Evolutionary conservation across 2,113 vertebrate genomes (phyloP).

Genomic region (Protobothrops flavoviridis): DNA sequence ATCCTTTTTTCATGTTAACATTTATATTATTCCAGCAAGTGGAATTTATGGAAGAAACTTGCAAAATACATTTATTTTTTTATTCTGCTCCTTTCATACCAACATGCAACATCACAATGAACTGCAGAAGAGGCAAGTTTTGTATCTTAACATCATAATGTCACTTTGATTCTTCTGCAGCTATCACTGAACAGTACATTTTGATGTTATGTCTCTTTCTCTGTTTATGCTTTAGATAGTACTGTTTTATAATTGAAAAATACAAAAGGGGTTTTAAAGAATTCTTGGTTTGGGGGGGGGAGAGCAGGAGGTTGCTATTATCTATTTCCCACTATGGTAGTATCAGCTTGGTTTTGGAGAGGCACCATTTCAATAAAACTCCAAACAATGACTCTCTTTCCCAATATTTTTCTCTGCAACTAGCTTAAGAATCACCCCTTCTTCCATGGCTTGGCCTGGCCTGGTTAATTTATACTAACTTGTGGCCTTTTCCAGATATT

Average conservation of each 20-base stretch:
- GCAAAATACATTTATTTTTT: neutral
- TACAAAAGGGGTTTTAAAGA: neutral
- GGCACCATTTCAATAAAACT: neutral
- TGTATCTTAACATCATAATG: neutral
- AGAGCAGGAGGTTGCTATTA: neutral
- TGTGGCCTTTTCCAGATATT: neutral
- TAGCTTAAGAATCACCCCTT: neutral
- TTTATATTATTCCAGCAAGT: neutral
- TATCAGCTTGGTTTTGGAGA: neutral
- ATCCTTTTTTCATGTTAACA: neutral
- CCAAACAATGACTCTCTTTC: neutral
- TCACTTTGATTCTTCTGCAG: neutral
- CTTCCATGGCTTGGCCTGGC: neutral
- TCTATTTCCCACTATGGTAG: neutral
- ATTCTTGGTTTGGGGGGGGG: neutral
- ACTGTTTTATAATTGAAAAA: neutral
- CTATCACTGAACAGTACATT: neutral
- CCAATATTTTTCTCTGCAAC: neutral
- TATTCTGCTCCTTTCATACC: neutral
- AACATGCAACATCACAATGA: neutral
- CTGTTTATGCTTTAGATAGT: neutral
- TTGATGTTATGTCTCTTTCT: neutral
- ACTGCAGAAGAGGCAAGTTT: neutral
- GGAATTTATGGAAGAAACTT: neutral
- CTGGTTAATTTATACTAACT: neutral